A percentile compares a stretch with the other conserved stretches of the same genome.
Evolutionary conservation across 1,140 invertebrate genomes (phyloP).

Genomic region (Metaphire vulgaris): DNA sequence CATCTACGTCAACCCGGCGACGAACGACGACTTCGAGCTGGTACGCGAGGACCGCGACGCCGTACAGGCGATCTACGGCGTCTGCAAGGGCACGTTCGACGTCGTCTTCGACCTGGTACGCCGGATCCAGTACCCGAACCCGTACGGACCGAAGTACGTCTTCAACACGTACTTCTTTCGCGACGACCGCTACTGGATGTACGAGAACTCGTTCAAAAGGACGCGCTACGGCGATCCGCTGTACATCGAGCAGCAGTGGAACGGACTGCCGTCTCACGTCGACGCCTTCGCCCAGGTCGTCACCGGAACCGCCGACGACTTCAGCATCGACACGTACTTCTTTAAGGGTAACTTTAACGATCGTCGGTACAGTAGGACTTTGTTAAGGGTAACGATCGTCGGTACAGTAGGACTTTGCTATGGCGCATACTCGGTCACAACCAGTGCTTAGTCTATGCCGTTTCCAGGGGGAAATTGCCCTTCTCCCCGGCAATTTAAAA

Average conservation of each 20-base stretch:
- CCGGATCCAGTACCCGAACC: background rate
- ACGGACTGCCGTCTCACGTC: background rate
- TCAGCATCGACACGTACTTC: background rate
- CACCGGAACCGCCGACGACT: background rate
- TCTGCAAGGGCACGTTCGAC: constrained; percentile 50
- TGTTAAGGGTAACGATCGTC: too few species aligned
- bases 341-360: background rate
- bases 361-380: too few species aligned
- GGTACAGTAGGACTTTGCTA: too few species aligned
- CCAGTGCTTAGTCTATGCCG: too few species aligned
- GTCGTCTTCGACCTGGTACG: constrained; percentile 53
- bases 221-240: constrained; percentile 31
- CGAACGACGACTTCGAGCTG: constrained; percentile 18
- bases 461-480: too few species aligned
- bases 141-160: constrained; percentile 30
- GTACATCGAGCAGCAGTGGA: background rate
- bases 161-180: constrained; percentile 55
- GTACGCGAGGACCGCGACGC: background rate
- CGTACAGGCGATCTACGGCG: constrained; percentile 45
- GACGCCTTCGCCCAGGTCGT: background rate
- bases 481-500: too few species aligned
- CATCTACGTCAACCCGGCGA: constrained; percentile 41
- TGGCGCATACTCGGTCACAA: too few species aligned
- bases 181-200: constrained; percentile 53
- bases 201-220: constrained; percentile 52